These are phyloP conservation scores for Drosophila pruinosa DNA, from an alignment of 1,140 invertebrate genomes.

Conservation along the genomic window DNA sequence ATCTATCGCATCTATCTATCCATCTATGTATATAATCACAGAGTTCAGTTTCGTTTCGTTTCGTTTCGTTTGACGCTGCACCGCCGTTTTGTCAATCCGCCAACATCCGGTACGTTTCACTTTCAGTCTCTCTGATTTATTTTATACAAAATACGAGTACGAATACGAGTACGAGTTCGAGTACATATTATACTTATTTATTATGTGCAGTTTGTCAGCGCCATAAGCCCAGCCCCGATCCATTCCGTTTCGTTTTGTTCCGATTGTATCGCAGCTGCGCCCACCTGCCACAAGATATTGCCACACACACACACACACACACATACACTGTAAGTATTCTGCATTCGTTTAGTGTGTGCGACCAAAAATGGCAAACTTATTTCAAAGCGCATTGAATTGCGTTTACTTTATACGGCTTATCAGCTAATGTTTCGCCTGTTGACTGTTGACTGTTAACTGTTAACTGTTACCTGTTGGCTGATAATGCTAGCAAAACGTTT, in stretches of 20 bases:
- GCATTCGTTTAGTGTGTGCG: constrained; percentile 39
- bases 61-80: constrained; percentile 10
- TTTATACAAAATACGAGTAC: constrained; percentile 56
- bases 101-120: constrained; percentile 79
- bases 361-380: constrained; percentile 70
- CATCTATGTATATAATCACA: constrained; percentile 38
- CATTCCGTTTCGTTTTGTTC: background rate
- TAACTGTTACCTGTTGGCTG: constrained; percentile 45
- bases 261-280: constrained; percentile 49
- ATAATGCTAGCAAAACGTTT: constrained; percentile 48
- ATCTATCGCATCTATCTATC: background rate
- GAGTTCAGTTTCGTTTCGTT: constrained; percentile 38
- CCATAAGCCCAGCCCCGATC: constrained; percentile 15
- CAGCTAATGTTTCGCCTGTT: constrained; percentile 42
- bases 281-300: constrained; percentile 54
- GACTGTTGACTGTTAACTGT: constrained; percentile 29
- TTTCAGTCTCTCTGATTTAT: constrained; percentile 73
- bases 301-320: constrained; percentile 9
- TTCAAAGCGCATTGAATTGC: constrained; percentile 68
- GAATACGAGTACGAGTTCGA: too few relatives aligned
- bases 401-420: constrained; percentile 66
- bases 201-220: constrained; percentile 78
- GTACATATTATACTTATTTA: constrained; percentile 66
- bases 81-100: constrained; percentile 66
- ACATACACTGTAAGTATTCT: constrained; percentile 27